A percentile compares a stretch with the other conserved stretches of the same genome.
These are phyloP conservation scores for Temnothorax curvispinosus DNA, from an alignment of 1,140 invertebrate genomes.

Conservation along the genomic window DNA sequence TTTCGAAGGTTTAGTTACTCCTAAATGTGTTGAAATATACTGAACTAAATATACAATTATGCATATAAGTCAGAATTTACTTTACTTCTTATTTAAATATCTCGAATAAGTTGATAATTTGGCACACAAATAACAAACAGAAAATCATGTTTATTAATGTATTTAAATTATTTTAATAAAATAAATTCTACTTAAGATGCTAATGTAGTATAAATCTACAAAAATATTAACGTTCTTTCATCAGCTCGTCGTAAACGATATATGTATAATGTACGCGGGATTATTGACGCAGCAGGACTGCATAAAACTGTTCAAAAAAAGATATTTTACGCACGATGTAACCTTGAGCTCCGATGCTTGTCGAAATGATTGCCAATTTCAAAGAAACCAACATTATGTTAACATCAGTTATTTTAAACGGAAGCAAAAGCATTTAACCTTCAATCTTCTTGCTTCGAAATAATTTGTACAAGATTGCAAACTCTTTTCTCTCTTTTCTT, in stretches of 20 bases:
- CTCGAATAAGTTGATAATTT: not conserved
- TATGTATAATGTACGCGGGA: not conserved
- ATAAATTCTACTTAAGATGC: not conserved
- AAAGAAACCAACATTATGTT: constrained; percentile 9
- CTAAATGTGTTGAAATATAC: not conserved
- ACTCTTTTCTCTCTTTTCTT: not conserved
- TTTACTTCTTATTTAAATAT: not conserved
- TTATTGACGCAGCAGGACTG: not conserved
- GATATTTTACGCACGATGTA: not conserved
- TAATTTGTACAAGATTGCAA: not conserved
- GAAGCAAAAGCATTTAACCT: not conserved
- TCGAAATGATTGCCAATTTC: constrained; percentile 18
- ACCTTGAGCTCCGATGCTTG: not conserved
- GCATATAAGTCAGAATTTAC: too few relatives aligned
- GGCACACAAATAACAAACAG: not conserved
- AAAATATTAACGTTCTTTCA: not conserved
- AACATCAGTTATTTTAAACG: not conserved
- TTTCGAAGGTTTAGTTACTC: not conserved
- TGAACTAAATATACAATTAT: not conserved
- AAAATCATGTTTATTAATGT: not conserved
- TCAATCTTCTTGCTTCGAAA: not conserved
- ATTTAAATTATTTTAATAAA: not conserved
- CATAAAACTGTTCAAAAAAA: not conserved
- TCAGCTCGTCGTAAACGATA: not conserved
- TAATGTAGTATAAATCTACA: not conserved